Conservation (phyloP, 2,113 vertebrate species). For the Silurus meridionalis region DNA sequence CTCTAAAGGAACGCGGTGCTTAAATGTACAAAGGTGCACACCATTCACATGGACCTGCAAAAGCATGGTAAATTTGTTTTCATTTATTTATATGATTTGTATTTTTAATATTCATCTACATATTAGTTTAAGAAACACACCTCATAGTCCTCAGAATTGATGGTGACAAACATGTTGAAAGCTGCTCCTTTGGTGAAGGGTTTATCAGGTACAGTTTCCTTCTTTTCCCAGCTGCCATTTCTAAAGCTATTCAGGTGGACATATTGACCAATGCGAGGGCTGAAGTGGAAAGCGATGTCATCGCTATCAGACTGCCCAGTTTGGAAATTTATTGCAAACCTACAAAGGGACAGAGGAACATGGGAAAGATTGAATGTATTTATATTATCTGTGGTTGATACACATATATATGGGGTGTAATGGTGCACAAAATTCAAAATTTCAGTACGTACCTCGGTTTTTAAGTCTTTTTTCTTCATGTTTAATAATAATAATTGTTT, state of each 20-base stretch:
- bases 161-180: slow-evolving; percentile 13
- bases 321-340: slow-evolving; percentile 30
- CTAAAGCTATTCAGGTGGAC: slow-evolving; percentile 17
- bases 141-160: slow-evolving; percentile 19
- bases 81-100: no score
- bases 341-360: background rate
- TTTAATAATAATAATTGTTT: no score
- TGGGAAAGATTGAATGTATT: background rate
- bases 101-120: background rate
- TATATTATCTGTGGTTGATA: background rate
- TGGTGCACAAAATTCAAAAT: no score
- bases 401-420: no score
- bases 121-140: background rate
- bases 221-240: background rate
- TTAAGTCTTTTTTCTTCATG: no score
- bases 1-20: slow-evolving; percentile 30
- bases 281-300: slow-evolving; percentile 31
- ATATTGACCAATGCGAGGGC: background rate
- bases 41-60: slow-evolving; percentile 21
- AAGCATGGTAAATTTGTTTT: background rate
- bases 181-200: slow-evolving; percentile 27
- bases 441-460: no score
- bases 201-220: background rate
- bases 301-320: background rate
- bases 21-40: background rate